Percentiles rank a stretch among this genome's conserved stretches.
phyloP scores from a whole-genome alignment of 2,888 invertebrate genomes.

The Sarcophaga subvicina region DNA sequence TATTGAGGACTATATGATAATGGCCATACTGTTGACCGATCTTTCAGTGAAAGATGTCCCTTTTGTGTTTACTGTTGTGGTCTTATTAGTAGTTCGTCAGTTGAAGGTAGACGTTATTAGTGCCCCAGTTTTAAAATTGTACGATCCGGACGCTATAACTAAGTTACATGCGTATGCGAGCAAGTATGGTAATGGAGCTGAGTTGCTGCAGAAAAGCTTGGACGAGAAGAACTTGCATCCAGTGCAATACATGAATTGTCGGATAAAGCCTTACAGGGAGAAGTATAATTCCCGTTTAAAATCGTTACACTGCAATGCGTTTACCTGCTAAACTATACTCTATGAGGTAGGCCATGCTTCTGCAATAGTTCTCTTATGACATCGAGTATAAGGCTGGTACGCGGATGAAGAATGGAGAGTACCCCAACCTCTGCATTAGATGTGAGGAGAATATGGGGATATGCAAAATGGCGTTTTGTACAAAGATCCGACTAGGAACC shows the following conservation, averaged over 20 bases:
- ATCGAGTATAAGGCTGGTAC: constrained; percentile 56
- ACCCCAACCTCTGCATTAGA: not conserved
- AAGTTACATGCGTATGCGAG: constrained; percentile 59
- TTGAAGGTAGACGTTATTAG: constrained; percentile 41
- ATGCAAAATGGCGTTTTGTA: constrained; percentile 51
- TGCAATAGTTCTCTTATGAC: too few relatives aligned
- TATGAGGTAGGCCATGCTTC: constrained; percentile 49
- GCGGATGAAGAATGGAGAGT: constrained; percentile 61
- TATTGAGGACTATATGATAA: constrained; percentile 63
- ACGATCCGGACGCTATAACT: constrained; percentile 56
- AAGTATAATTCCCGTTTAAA: constrained; percentile 26
- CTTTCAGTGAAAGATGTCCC: constrained; percentile 53
- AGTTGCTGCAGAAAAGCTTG: constrained; percentile 63
- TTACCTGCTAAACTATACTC: constrained; percentile 39
- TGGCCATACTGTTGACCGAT: constrained; percentile 76
- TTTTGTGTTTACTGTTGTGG: constrained; percentile 45
- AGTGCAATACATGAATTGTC: constrained; percentile 2
- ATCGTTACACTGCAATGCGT: constrained; percentile 44
- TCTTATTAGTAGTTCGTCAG: constrained; percentile 47
- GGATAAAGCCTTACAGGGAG: not conserved
- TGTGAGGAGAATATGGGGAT: constrained; percentile 52
- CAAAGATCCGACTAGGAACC: constrained; percentile 44
- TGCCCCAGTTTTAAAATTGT: constrained; percentile 38
- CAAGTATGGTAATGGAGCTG: constrained; percentile 65
- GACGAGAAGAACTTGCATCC: constrained; percentile 46